Conservation (phyloP, 1,140 invertebrate species). For the Lordiphosa stackelbergi region DNA sequence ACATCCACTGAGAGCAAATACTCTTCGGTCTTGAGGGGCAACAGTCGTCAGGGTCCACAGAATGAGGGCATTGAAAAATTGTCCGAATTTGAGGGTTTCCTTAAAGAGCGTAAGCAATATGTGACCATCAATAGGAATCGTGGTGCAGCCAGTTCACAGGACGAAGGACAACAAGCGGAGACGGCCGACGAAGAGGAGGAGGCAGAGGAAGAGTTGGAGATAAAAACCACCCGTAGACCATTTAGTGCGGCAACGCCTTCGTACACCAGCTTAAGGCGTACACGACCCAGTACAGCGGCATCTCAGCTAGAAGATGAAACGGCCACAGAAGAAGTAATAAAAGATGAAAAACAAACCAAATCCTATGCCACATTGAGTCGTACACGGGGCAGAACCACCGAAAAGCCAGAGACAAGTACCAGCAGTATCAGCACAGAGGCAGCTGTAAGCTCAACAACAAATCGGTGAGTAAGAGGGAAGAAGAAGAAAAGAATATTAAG, state of each 20-base stretch:
- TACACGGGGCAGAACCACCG: conserved; percentile 38
- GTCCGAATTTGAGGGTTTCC: conserved; percentile 78
- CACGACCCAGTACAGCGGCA: conserved; percentile 79
- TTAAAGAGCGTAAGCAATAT: conserved; percentile 77
- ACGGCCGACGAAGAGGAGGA: conserved; percentile 50
- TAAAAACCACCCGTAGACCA: conserved; percentile 30
- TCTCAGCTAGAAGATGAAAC: conserved; percentile 43
- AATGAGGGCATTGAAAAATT: conserved; percentile 83
- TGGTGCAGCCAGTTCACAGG: conserved; percentile 22
- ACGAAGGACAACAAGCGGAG: conserved; percentile 69
- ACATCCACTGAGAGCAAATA: conserved; percentile 61
- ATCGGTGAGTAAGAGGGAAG: conserved; percentile 31
- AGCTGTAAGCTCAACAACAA: conserved; percentile 38
- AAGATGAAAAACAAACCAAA: conserved; percentile 52
- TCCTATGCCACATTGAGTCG: conserved; percentile 57
- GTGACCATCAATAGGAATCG: conserved; percentile 79
- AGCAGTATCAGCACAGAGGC: conserved; percentile 16
- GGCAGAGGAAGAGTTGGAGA: conserved; percentile 41
- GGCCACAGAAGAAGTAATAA: conserved; percentile 48
- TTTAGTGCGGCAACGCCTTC: conserved; percentile 77
- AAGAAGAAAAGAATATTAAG: no score
- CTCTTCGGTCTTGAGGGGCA: conserved; percentile 77
- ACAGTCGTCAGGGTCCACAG: conserved; percentile 83
- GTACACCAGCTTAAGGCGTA: conserved; percentile 83
- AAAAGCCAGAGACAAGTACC: conserved; percentile 17